Evolutionary conservation across 2,797 vertebrate genomes (phyloP), one percentile per base, ranked within the genome.

Genomic region (Morus bassanus): DNA sequence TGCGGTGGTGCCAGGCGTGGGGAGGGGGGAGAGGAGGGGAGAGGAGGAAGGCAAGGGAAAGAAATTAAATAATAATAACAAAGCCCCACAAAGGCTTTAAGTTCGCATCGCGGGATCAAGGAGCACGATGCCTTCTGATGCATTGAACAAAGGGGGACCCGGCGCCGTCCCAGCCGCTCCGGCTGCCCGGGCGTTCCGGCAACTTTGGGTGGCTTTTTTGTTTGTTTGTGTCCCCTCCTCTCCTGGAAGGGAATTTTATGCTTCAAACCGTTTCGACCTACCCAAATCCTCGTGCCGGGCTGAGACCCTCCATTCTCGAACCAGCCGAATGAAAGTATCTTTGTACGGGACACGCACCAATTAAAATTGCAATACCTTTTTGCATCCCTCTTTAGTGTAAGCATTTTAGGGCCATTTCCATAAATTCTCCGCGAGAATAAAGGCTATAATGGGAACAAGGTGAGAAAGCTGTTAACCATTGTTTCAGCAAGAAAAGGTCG

Each of bases 401-500:
- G 96, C 94, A 95, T 95, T 97, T 98, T 96, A 94, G 75, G 91
- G 77, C 79, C 72, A 95, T 97, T 98, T 98, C 97, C 95, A 97
- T 97, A 97, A 97, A 97, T 97, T 98, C 96, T 96, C 83, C 78
- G 22, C 35, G 27, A 95, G 93, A 95, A 98, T 97, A 98, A 98
- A 98, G 93, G 82, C 87, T 98, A 98, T 94, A 93, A 93, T 96
- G 94, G 92, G 95, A 97, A 98, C 97, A 98, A 98, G 98, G 98
- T 98, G 98, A 98, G 98, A 98, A 98, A 97, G 96, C 97, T 98
- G 96, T 97, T 97, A 96, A 95, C 94, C 88, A 98, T 98, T 98
- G 98, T 98, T 98, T 98, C 97, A 97, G 88, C 93, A 95, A 98
- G 97, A 98, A 98, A 98, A 98, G 98, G 98, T 98, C 96, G 91